Conservation (phyloP, 1,140 invertebrate genomes). For the Temnothorax curvispinosus region DNA sequence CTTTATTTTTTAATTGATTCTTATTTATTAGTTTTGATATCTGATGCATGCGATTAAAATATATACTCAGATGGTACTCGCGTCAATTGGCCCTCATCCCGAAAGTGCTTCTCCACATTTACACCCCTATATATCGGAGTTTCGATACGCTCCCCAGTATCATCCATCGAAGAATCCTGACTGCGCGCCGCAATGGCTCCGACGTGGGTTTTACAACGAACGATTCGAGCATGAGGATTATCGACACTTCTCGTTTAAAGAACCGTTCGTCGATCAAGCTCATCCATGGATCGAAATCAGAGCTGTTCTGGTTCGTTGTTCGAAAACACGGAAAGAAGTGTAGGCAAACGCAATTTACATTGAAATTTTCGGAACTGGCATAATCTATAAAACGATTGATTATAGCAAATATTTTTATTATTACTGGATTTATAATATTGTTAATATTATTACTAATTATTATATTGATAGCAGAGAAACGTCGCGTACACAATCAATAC, state of each 20-base stretch:
- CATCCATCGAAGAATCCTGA: constrained; percentile 74
- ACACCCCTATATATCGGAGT: constrained; percentile 70
- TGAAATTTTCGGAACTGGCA: neutral
- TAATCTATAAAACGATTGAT: neutral
- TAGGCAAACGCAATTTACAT: constrained; percentile 11
- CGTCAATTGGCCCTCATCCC: constrained; percentile 42
- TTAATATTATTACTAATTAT: neutral
- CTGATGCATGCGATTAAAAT: neutral
- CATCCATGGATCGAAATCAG: constrained; percentile 72
- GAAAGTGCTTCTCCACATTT: constrained; percentile 51
- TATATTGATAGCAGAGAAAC: constrained; percentile 17
- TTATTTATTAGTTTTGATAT: neutral
- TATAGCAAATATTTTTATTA: constrained; percentile 3
- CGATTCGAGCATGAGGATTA: constrained; percentile 7
- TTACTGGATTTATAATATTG: no score
- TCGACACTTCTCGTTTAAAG: constrained; percentile 31
- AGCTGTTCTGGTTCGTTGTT: constrained; percentile 62
- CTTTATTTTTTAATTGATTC: no score
- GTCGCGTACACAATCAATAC: neutral
- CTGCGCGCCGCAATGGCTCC: constrained; percentile 50
- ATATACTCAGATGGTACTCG: constrained; percentile 35
- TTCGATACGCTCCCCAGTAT: constrained; percentile 63
- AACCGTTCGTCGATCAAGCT: constrained; percentile 18
- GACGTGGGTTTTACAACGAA: neutral
- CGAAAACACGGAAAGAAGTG: constrained; percentile 33